Evolutionary conservation across 1,140 invertebrate species (phyloP).

Genomic region (Phthorimaea operculella): DNA sequence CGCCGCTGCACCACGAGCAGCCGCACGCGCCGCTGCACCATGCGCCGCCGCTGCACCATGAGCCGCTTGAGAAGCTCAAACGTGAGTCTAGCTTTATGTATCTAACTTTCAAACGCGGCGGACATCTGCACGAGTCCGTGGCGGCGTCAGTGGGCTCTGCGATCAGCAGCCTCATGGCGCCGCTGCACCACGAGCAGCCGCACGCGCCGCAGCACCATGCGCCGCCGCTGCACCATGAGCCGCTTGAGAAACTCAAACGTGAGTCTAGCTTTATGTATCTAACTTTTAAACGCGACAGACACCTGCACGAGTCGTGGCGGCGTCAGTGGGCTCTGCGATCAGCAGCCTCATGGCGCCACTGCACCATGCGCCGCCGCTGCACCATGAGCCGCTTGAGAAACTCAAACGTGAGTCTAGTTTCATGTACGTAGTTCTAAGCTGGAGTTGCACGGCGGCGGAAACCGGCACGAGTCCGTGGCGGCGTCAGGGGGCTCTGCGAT

Average conservation of each 20-base stretch:
- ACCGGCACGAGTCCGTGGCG: constrained; percentile 68
- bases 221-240: constrained; percentile 77
- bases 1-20: constrained; percentile 71
- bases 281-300: constrained; percentile 46
- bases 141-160: constrained; percentile 74
- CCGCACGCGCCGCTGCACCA: constrained; percentile 69
- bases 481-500: constrained; percentile 75
- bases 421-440: too few species aligned
- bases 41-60: constrained; percentile 75
- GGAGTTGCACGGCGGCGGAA: constrained; percentile 64
- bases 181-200: constrained; percentile 71
- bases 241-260: constrained; percentile 85
- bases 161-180: constrained; percentile 75
- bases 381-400: constrained; percentile 84
- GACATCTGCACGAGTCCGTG: constrained; percentile 67
- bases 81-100: constrained; percentile 68
- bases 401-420: constrained; percentile 80
- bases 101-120: constrained; percentile 23
- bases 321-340: constrained; percentile 74
- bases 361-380: constrained; percentile 71
- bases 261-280: too few species aligned
- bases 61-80: constrained; percentile 85
- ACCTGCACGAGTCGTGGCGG: constrained; percentile 69
- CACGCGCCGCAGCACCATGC: constrained; percentile 69
- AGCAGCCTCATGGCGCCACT: constrained; percentile 73